Conservation (phyloP, 2,113 vertebrate genomes). For the Enhydra lutris region DNA sequence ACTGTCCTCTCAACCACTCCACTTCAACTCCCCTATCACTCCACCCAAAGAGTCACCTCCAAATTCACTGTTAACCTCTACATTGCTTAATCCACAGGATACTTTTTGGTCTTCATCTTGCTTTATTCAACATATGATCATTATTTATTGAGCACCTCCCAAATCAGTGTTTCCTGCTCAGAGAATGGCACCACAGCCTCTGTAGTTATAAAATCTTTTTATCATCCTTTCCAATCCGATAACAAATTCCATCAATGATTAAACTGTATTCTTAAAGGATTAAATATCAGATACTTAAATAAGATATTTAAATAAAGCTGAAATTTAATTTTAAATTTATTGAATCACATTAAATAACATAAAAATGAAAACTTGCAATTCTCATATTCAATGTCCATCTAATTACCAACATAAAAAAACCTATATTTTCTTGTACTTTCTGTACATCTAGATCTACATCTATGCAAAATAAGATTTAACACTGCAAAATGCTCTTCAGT, state of each 20-base stretch:
- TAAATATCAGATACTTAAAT: background rate
- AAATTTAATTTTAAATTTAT: slow-evolving; percentile 23
- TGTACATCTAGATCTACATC: background rate
- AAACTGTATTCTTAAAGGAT: background rate
- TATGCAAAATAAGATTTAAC: background rate
- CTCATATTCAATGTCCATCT: background rate
- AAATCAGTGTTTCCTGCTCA: background rate
- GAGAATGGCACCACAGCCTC: background rate
- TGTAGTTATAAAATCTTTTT: background rate
- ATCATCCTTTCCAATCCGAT: background rate
- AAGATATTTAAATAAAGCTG: background rate
- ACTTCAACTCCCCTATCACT: background rate
- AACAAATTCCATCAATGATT: background rate
- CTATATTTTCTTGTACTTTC: background rate
- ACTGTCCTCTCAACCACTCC: background rate
- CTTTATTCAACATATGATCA: background rate
- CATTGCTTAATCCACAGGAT: background rate
- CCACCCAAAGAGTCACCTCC: background rate
- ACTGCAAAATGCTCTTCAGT: background rate
- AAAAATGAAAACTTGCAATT: background rate
- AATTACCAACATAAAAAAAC: background rate
- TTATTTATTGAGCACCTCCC: background rate
- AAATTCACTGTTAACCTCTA: background rate
- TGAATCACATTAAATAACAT: background rate
- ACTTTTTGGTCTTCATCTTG: background rate